Conservation (phyloP, 2,888 invertebrate genomes). For the Latrodectus hesperus region DNA sequence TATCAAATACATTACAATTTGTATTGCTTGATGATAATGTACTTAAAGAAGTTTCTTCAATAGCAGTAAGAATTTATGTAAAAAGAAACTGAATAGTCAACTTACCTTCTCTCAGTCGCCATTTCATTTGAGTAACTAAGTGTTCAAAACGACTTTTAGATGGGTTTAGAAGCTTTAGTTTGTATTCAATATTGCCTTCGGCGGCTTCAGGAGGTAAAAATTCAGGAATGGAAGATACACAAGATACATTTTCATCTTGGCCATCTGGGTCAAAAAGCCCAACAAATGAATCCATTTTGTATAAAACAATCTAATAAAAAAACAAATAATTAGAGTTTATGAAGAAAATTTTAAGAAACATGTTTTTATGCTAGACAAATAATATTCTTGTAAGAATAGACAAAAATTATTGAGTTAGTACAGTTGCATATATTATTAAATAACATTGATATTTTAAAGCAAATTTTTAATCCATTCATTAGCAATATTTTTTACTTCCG, state of each 20-base stretch:
- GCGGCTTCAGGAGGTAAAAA: conserved; percentile 90
- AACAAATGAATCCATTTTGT: conserved; percentile 67
- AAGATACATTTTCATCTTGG: conserved; percentile 49
- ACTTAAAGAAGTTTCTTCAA: background rate
- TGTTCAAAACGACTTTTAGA: conserved; percentile 94
- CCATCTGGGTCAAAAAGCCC: conserved; percentile 69
- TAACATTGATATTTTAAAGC: no score
- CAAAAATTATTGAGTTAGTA: no score
- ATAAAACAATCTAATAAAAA: background rate
- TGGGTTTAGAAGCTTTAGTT: conserved; percentile 93
- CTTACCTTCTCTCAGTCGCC: conserved; percentile 89
- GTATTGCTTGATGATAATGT: background rate
- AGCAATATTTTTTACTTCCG: no score
- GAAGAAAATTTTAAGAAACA: no score
- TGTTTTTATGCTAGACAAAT: no score
- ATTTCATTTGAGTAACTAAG: conserved; percentile 98
- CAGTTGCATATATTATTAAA: no score
- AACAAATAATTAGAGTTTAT: no score
- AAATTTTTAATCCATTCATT: no score
- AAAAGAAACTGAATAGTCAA: background rate
- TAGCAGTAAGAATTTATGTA: background rate
- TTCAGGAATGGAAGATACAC: conserved; percentile 48
- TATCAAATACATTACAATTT: background rate
- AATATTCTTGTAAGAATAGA: no score
- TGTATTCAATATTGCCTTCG: conserved; percentile 96